Evolutionary conservation across 1,140 invertebrate species (phyloP), one percentile per base, ranked within the genome.

Genomic region (Octopus sinensis): DNA sequence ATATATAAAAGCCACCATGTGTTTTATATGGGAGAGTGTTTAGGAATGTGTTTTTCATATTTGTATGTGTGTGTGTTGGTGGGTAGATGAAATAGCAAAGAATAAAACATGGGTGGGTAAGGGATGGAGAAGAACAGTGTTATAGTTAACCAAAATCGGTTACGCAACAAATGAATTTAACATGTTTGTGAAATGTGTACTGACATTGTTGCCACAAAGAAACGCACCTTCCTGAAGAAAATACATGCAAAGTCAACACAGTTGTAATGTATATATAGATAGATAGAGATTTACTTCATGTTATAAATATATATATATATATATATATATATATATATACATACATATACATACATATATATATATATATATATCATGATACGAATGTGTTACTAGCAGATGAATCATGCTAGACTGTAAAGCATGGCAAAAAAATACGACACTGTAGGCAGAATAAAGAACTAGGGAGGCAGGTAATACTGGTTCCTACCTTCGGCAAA

Each of bases 401-500:
- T 10, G 68, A 73, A 73, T 73, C 68, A 73, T 73, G 68, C 68
- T 73, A 73, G 68, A 73, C 53, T 51, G 81, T 76, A 76, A 43
- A 79, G 54, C 54, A 84, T 53, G 62, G 62, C 54, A 79, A 79
- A 43, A 43, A 43, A 71, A 62, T 56, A 79, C 54, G 62, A 62
- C 62, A 71, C 79, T 79, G 79, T 71, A 79, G 54, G 62, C 54
- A 56, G 52, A 78, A 79, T 51, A 13, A 78, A 76, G 81, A 79
- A 83, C 81, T 54, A 81, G 54, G 77, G 43, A 82, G 76, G 76
- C 76, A 77, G 76, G 76, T 52, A 77, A 77, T 53, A 77, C 43
- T 52, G 78, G 51, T 77, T 78, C 80, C 76, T 84, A 86, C 84
- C 84, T 87, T 88, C 87, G 84, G 84, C 86, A 84, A 98, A 98